A percentile compares a stretch with the other conserved stretches of the same genome.
Conservation (phyloP, 2,113 vertebrate genomes). For the Rhinolophus ferrumequinum region DNA sequence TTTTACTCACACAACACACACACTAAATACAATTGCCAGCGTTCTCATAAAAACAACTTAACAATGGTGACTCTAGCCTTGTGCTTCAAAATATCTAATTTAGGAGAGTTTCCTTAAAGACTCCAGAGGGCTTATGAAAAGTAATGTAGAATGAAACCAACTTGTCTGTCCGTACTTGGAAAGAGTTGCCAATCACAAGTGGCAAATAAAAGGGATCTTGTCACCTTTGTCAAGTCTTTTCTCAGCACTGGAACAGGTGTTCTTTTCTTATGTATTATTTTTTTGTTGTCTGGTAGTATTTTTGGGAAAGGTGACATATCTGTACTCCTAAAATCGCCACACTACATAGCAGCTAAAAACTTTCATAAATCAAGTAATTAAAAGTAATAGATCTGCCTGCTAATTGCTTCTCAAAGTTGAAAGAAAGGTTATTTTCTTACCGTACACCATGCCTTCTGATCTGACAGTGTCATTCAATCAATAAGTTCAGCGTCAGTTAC, state of each 20-base stretch:
- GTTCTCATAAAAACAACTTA: constrained; percentile 10
- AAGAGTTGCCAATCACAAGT: constrained; percentile 33
- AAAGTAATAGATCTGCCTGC: constrained; percentile 64
- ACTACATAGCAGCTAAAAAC: constrained; percentile 56
- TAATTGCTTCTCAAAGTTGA: constrained; percentile 75
- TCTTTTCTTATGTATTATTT: constrained; percentile 35
- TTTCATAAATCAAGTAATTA: constrained; percentile 77
- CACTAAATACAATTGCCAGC: constrained; percentile 65
- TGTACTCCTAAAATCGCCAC: constrained; percentile 31
- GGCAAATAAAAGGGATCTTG: not conserved
- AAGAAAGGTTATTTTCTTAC: constrained; percentile 85
- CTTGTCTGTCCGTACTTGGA: not conserved
- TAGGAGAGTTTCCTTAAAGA: constrained; percentile 31
- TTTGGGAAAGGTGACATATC: constrained; percentile 67
- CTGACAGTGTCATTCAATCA: constrained; percentile 82
- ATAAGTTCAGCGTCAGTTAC: constrained; percentile 84
- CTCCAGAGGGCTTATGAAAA: not conserved
- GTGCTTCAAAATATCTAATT: constrained; percentile 49
- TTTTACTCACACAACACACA: constrained; percentile 53
- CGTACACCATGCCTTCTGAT: constrained; percentile 80
- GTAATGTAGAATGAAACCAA: constrained; percentile 42
- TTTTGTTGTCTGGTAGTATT: constrained; percentile 43
- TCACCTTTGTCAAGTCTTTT: constrained; percentile 32
- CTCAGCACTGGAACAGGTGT: constrained; percentile 29
- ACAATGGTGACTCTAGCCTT: constrained; percentile 61